Conservation (phyloP, 2,888 invertebrate species). For the Hypsopygia costalis region DNA sequence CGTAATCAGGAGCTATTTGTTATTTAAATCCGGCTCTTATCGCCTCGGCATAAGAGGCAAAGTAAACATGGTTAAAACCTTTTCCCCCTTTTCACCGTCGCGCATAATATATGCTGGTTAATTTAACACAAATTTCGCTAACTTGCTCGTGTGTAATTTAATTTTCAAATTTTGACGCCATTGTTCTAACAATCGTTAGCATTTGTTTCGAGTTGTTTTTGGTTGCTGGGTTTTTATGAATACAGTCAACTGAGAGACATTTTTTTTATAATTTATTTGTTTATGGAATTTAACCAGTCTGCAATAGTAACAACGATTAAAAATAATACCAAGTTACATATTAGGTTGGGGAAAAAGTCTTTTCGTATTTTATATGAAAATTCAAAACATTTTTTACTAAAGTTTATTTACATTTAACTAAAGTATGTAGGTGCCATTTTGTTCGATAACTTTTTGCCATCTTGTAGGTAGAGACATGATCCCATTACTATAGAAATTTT, state of each 20-base stretch:
- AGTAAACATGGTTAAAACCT: conserved; percentile 9
- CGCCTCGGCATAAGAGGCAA: conserved; percentile 10
- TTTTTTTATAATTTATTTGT: too few species aligned
- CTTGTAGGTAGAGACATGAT: too few species aligned
- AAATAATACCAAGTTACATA: too few species aligned
- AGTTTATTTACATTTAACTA: too few species aligned
- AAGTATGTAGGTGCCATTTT: too few species aligned
- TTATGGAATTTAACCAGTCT: too few species aligned
- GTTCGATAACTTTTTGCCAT: too few species aligned
- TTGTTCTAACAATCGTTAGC: conserved; percentile 3
- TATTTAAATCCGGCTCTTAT: conserved; percentile 18
- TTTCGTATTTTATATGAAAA: too few species aligned
- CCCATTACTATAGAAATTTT: too few species aligned
- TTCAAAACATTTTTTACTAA: too few species aligned
- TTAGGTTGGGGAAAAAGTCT: too few species aligned
- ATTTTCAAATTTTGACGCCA: conserved; percentile 10
- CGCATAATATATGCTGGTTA: conserved; percentile 14
- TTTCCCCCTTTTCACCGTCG: conserved; percentile 11
- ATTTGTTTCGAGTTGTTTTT: conserved; percentile 4
- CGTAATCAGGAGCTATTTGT: conserved; percentile 13
- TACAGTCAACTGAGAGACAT: neutral
- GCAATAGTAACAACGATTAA: too few species aligned
- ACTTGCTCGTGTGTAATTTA: conserved; percentile 11
- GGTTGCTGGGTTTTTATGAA: neutral
- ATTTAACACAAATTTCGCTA: conserved; percentile 15